Evolutionary conservation across 1,140 invertebrate genomes (phyloP).

Genomic region (Phymorhynchus buccinoides): DNA sequence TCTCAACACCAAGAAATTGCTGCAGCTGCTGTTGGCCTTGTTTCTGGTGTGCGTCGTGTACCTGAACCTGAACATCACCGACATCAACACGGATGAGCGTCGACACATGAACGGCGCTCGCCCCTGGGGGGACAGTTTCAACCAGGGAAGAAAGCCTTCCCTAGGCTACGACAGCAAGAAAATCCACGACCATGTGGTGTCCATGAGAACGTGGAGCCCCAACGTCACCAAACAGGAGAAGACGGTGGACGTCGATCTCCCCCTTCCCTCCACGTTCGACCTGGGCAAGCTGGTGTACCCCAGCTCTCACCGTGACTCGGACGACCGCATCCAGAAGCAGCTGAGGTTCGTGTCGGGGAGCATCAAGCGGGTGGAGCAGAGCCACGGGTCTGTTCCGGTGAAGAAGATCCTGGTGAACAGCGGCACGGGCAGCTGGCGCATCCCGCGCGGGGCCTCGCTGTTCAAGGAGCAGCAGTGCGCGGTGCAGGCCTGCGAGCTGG

Average conservation of each 20-base stretch:
- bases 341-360: slow-evolving; percentile 51
- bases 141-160: slow-evolving; percentile 27
- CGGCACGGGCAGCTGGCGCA: slow-evolving; percentile 56
- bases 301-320: slow-evolving; percentile 45
- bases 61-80: slow-evolving; percentile 52
- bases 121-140: slow-evolving; percentile 3
- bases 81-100: slow-evolving; percentile 4
- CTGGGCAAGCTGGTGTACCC: slow-evolving; percentile 46
- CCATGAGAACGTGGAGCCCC: background rate
- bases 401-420: slow-evolving; percentile 62
- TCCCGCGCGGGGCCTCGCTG: slow-evolving; percentile 50
- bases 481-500: slow-evolving; percentile 61
- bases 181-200: slow-evolving; percentile 47
- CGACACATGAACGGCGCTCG: slow-evolving; percentile 33
- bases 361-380: slow-evolving; percentile 36
- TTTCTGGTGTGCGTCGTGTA: slow-evolving; percentile 42
- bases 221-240: background rate
- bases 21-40: slow-evolving; percentile 33
- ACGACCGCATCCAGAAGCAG: slow-evolving; percentile 60
- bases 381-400: slow-evolving; percentile 37
- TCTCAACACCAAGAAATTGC: slow-evolving; percentile 38
- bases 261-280: background rate
- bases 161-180: background rate
- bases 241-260: too few relatives aligned
- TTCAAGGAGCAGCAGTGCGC: slow-evolving; percentile 63